Evolutionary conservation across 1,140 invertebrate genomes (phyloP).

Genomic region (Stenopsyche tienmushanensis): DNA sequence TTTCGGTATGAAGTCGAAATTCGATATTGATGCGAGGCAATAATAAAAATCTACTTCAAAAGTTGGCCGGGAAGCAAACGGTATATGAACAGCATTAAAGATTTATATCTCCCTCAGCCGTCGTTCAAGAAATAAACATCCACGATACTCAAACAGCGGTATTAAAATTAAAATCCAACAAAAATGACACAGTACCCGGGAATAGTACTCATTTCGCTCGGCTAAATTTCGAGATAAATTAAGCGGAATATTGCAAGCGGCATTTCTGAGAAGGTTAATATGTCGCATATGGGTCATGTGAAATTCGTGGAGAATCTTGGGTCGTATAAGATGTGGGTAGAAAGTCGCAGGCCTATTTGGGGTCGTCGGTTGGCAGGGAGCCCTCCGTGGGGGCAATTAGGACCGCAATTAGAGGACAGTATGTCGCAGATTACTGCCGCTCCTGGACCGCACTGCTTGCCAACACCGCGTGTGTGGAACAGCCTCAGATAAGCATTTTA

Average conservation of each 20-base stretch:
- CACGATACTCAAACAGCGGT: no score
- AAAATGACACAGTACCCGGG: no score
- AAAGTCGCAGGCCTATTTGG: conserved; percentile 25
- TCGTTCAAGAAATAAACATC: no score
- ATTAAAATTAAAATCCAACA: no score
- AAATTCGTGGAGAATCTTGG: background rate
- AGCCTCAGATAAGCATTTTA: conserved; percentile 30
- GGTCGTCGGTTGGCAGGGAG: conserved; percentile 9
- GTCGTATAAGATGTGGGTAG: conserved; percentile 3
- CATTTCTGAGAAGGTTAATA: background rate
- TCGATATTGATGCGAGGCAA: no score
- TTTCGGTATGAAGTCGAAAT: no score
- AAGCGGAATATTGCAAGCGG: background rate
- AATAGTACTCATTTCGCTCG: no score
- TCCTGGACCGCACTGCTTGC: conserved; percentile 20
- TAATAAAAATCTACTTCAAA: no score
- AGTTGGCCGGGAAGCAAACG: no score
- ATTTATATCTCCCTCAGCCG: no score
- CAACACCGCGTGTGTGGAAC: conserved; percentile 29
- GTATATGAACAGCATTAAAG: no score
- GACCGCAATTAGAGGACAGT: conserved; percentile 56
- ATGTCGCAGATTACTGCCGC: conserved; percentile 53
- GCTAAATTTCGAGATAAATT: no score
- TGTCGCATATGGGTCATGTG: background rate
- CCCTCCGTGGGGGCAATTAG: conserved; percentile 50